Evolutionary conservation across 2,797 vertebrate species (phyloP), one percentile per base, ranked within the genome.

Genomic region (Menidia menidia): DNA sequence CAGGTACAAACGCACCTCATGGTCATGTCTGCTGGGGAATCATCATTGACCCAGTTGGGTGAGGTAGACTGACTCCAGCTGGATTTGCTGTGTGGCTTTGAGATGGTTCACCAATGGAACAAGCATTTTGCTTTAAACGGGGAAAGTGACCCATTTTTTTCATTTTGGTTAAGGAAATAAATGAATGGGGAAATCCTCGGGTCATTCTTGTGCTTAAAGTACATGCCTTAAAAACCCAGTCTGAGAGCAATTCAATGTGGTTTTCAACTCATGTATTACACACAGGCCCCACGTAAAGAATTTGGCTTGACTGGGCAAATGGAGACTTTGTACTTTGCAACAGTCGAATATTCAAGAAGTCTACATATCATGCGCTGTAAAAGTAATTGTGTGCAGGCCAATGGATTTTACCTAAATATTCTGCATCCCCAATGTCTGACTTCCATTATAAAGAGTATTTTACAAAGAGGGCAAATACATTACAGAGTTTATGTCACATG

Each of bases 401-500:
- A 87, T 81, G 61, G 74, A 88, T 87, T 80, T 76, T 39, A 60
- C 50, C 58, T 32, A 4, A 68, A 41, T 55, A 81, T 76, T 73
- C 64, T 15, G 10, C 52, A 67, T 58, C 54, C 65, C 71, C 55
- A 62, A 80, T 64, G 78, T 77, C 73, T 81, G 70, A 55, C 59
- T 62, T 7, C 13, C 64, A 72, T 85, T 83, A 76, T 66, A 68
- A 79, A 83, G 78, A 72, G 55, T 87, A 76, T 86, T 83, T 84
- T 77, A 78, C 68, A 82, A 72, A 80, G 74, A 84, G 77, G 82
- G 87, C 78, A 88, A 86, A 90, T 79, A 82, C 84, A 88, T 89
- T 89, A 87, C 73, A 75, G 64, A 59, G 74, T 81, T 86, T 82
- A 73, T 81, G 85, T 86, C 89, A 88, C 87, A 88, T 42, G 78